Evolutionary conservation across 2,888 invertebrate species (phyloP), one percentile per base, ranked within the genome.

Genomic region (Gymnosoma rotundatum): DNA sequence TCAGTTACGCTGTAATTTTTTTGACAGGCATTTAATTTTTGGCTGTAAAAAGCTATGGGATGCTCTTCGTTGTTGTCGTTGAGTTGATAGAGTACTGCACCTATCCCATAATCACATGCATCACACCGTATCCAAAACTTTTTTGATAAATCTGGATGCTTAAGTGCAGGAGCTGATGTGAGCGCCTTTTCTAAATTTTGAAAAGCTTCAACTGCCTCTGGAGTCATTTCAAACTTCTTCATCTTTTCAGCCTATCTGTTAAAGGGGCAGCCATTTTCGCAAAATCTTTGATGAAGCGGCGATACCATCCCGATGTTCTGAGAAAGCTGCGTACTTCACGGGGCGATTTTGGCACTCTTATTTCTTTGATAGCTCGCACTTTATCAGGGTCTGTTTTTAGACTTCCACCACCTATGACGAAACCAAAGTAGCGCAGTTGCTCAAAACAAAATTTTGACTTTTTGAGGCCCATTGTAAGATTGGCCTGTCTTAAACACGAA

Each of bases 291-390:
- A 87, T 83, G 38, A 87, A 87, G 0, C 87, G 52, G 0, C 85
- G 32, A 36, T 86, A 87, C 86, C 86, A 87, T 0, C 86, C 86
- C 1, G 86, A 83, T 48, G 86, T 83, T 0, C 87, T 86, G 0
- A 87, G 18, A 16, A 87, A 86, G 12, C 86, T 73, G 1, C 87
- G 48, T 0, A 87, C 83, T 20, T 87, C 82, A n/a, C 83, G 52
- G 4, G 64, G 21, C 0, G 56, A 61, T 42, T 78, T 79, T 12
- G 86, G 86, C 20, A 61, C 0, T 20, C 54, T 83, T 10, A 61
- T 84, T 1, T 48, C 38, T 10, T 42, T 56, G 0, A 86, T 80
- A 0, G 82, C 84, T 1, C 52, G 14, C 2, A 83, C 60, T 36
- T 76, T 81, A 4, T 75, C 70, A 0, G 75, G 81, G 32, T 75